phyloP scores from a whole-genome alignment of 2,888 invertebrate species.

The Plagodis pulveraria region DNA sequence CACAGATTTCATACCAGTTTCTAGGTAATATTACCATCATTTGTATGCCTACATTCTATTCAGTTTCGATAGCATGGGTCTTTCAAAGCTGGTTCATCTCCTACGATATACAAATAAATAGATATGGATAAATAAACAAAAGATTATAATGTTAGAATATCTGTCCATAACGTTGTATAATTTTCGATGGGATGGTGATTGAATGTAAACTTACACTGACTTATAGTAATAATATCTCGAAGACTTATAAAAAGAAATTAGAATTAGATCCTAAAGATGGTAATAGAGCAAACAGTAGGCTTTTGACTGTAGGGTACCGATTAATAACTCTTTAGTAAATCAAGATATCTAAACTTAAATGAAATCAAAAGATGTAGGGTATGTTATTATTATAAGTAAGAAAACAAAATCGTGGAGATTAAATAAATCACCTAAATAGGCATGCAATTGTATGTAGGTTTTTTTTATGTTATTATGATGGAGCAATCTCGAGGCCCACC shows the following conservation, averaged over 20 bases:
- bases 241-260: conserved; percentile 17
- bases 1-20: background rate
- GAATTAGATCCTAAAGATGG: background rate
- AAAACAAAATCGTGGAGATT: too few relatives aligned
- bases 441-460: too few relatives aligned
- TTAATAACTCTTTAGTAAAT: too few relatives aligned
- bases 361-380: too few relatives aligned
- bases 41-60: background rate
- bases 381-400: too few relatives aligned
- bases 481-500: too few relatives aligned
- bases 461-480: too few relatives aligned
- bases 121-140: conserved; percentile 23
- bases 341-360: too few relatives aligned
- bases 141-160: background rate
- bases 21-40: conserved; percentile 1
- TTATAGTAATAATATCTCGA: conserved; percentile 18
- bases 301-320: too few relatives aligned
- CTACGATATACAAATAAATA: conserved; percentile 22
- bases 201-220: conserved; percentile 5
- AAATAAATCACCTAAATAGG: too few relatives aligned
- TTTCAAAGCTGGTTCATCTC: conserved; percentile 6
- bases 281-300: too few relatives aligned
- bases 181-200: conserved; percentile 18
- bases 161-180: conserved; percentile 1
- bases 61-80: background rate